Evolutionary conservation across 2,113 vertebrate genomes (phyloP), one percentile per base, ranked within the genome.

Genomic region (Sorex araneus): DNA sequence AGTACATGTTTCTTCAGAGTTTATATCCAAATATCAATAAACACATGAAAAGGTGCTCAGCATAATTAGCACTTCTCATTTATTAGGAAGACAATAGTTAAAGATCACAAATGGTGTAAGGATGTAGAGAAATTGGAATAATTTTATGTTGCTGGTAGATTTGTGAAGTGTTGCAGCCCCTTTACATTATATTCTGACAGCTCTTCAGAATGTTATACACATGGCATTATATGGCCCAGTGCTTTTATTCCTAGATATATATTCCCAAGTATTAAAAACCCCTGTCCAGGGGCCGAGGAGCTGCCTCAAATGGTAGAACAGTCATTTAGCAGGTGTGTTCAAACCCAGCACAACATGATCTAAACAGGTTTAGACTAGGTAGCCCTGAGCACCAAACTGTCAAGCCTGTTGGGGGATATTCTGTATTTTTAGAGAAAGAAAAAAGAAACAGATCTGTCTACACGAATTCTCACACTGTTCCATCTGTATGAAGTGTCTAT

Each of bases 181-280:
- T 78, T 63, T 66, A 27, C 28, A 76, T 43, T 32, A 70, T 70
- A 82, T 28, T 86, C 23, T 71, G 27, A 21, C 15, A 66, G 63
- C 76, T 82, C 7, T 76, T 90, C 34, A 92, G n/a, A 70, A 50
- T 45, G 40, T 63, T 74, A 85, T 73, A 43, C 11, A 21, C 43
- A 81, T 8, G 76, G 21, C 60, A 76, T 34, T 21, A 2, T 45
- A 45, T 40, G 73, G 28, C 16, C 30, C 36, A 57, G 18, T 10
- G 54, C 11, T 74, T 77, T 30, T 6, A 15, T 25, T 94, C 16
- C 18, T 79, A 47, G 79, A 9, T 70, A 32, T 85, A 47, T 70
- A 28, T 28, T 16, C 34, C n/a, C 60, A 66, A 73, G 28, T 69
- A 54, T 8, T 89, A 36, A 87, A 86, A 76, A 70, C 18, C 47